Conservation (phyloP, 1,140 invertebrate species). For the Lasioglossum albipes region DNA sequence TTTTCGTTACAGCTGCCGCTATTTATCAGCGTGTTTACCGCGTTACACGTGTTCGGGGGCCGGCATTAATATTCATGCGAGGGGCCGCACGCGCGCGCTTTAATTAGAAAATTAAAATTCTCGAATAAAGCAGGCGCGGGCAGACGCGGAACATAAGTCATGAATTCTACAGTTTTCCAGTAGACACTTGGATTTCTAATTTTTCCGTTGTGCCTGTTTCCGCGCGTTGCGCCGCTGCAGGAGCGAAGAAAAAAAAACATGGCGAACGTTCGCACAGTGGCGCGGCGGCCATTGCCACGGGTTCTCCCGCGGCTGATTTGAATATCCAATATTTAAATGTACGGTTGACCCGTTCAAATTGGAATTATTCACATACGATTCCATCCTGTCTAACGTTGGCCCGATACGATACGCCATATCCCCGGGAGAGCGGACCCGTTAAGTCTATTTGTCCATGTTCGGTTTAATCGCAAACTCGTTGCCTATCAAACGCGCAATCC, state of each 20-base stretch:
- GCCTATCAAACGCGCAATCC: background rate
- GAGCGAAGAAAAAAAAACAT: background rate
- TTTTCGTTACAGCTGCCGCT: background rate
- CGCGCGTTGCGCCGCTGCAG: background rate
- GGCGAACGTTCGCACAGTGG: no score
- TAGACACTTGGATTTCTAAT: conserved; percentile 7
- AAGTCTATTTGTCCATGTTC: conserved; percentile 25
- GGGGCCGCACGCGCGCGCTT: background rate
- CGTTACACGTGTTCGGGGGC: background rate
- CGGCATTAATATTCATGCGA: background rate
- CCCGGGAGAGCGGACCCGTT: background rate
- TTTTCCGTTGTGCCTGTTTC: background rate
- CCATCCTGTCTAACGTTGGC: conserved; percentile 18
- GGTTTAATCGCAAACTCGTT: conserved; percentile 27
- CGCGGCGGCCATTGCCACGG: background rate
- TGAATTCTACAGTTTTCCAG: background rate
- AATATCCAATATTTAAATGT: conserved; percentile 42
- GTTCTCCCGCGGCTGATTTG: conserved; percentile 23
- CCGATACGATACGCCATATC: conserved; percentile 14
- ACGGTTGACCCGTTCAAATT: conserved; percentile 28
- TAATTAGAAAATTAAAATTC: background rate
- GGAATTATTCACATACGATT: conserved; percentile 34
- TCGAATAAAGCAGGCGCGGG: background rate
- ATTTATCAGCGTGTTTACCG: background rate
- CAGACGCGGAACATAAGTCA: background rate